A percentile compares a stretch with the other conserved stretches of the same genome.
phyloP scores from a whole-genome alignment of 1,140 invertebrate genomes.

The Eriosoma lanigerum region DNA sequence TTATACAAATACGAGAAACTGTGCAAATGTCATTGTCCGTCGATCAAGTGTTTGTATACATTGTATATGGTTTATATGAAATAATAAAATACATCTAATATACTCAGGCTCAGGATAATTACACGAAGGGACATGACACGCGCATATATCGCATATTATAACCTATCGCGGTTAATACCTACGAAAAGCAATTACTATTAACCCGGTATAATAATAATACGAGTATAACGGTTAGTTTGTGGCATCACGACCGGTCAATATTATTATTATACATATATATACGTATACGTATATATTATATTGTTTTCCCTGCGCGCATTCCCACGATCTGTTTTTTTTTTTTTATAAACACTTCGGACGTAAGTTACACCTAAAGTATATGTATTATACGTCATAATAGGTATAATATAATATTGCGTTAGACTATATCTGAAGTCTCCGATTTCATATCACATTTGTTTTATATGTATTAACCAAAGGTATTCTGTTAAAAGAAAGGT shows the following conservation, averaged over 20 bases:
- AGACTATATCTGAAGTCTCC: background rate
- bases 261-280: slow-evolving; percentile 43
- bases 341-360: slow-evolving; percentile 5
- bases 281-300: background rate
- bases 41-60: background rate
- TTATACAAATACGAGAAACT: background rate
- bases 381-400: background rate
- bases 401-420: too few species aligned
- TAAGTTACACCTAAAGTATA: background rate
- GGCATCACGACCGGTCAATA: slow-evolving; percentile 37
- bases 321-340: slow-evolving; percentile 42
- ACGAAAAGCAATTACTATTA: slow-evolving; percentile 6
- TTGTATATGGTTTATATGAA: too few species aligned
- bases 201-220: background rate
- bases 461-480: background rate
- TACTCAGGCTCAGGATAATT: too few species aligned
- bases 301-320: slow-evolving; percentile 22
- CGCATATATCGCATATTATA: background rate
- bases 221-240: slow-evolving; percentile 34
- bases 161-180: too few species aligned
- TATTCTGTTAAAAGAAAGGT: too few species aligned
- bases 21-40: background rate
- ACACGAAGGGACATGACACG: background rate
- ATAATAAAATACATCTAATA: too few species aligned
- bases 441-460: background rate